Base-by-base conservation (phyloP, 2,113 vertebrate genomes). In the Heterocephalus glaber region DNA sequence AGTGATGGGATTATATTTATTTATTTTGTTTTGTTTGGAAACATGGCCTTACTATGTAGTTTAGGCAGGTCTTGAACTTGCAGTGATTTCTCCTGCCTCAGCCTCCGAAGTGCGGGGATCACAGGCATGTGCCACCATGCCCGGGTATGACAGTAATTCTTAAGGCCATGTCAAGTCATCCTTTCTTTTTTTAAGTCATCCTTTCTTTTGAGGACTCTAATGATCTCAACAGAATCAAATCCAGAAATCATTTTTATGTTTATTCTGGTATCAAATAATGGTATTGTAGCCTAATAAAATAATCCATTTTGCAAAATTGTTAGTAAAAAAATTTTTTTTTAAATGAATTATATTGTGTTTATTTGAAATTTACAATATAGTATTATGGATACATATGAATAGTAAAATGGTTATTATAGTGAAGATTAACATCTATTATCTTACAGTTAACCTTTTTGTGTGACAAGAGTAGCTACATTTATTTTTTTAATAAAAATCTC, bases 191-290 rank as follows among this genome's bases (percentile, higher is more conserved):
- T n/a, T n/a, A 95, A 63, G 58, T 85, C 13, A 79, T 68, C n/a
- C 17, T 47, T 91, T 90, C 68, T 82, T 95, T 95, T 87, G 63
- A 92, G 38, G n/a, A 76, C 28, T 92, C 35, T 83, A 94, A 77
- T 84, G 30, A 72, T 20, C 16, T 93, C 65, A 94, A 17, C 81
- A 94, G 82, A 86, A 80, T 76, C 60, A 94, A 86, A 86, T 12
- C 58, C 58, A 90, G 76, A 87, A 79, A 79, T 85, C 49, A 24
- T 81, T 83, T 92, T 86, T 86, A 33, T 86, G 41, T 86, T 44
- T 93, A 61, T 72, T 70, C 58, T 85, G 68, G 35, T 38, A 84
- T 90, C 5, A 38, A 83, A 47, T 96, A 33, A 74, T 87, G 93
- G 68, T 54, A 49, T 68, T 92, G 49, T 94, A 77, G 60, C 87